Base-by-base conservation (phyloP, 37 sponge, comb jelly and placozoan species). In the Mnemiopsis leidyi region DNA sequence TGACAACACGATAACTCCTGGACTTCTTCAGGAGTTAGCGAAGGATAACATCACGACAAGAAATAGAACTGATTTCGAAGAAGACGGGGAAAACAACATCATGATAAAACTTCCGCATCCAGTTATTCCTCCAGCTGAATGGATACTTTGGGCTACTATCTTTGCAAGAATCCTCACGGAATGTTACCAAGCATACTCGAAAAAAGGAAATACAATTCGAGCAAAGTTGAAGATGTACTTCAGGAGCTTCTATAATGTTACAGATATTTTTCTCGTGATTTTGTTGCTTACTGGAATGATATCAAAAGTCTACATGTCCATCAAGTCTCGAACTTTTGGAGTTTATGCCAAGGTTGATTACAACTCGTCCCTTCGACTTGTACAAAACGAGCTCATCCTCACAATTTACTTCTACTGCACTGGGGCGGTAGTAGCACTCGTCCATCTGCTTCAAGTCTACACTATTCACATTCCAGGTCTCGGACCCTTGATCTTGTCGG, bases 351-450 rank as follows among this genome's bases (percentile, higher is more conserved):
- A 13, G 9, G 13, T 48, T 13, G 30, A 71, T 25, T 25, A n/a
- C 3, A 25, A 71, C 5, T 13, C 75, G 2, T n/a, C n/a, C n/a
- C n/a, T n/a, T n/a, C 75, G 5, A 25, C 30, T 23, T 28, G 30
- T 71, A 71, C 30, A n/a, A 28, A 5, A 28, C 26, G 30, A 28
- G n/a, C 75, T 29, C 3, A 28, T 71, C n/a, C n/a, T 71, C 30
- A 71, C 75, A 7, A 71, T 71, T 23, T 71, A 71, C n/a, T n/a
- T 71, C 30, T 71, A 71, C 75, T 29, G 75, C 30, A 28, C 75
- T 29, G 75, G 30, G 25, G 30, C 30, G 7, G 75, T 71, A 25
- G 25, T 71, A 5, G 75, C 75, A 7, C 75, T 29, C 5, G 75
- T 71, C n/a, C 75, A 71, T 28, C 30, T 71, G 25, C 75, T 71